Evolutionary conservation across 1,140 invertebrate genomes (phyloP).

Genomic region (Araneus ventricosus): DNA sequence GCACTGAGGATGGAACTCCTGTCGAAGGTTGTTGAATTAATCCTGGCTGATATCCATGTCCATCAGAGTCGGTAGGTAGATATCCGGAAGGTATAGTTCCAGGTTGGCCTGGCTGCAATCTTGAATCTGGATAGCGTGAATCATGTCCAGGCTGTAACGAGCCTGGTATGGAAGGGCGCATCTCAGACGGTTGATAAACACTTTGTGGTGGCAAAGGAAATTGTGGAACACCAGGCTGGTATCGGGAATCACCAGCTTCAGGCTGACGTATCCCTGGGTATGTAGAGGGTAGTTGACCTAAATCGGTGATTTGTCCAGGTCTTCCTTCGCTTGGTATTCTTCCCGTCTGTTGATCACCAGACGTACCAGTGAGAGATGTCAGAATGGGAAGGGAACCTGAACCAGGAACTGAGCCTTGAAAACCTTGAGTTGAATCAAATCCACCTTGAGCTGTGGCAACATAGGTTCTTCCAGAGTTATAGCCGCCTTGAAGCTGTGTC

Average conservation of each 20-base stretch:
- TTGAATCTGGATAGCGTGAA: neutral
- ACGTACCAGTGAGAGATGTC: neutral
- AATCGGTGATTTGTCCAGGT: neutral
- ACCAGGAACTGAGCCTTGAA: constrained; percentile 28
- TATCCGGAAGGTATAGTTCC: neutral
- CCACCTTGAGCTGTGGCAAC: constrained; percentile 61
- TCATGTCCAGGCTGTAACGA: neutral
- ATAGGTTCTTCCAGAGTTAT: constrained; percentile 66
- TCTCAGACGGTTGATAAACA: neutral
- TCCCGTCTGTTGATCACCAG: neutral
- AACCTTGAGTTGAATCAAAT: constrained; percentile 49
- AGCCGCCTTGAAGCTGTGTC: constrained; percentile 67
- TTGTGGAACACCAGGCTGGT: neutral
- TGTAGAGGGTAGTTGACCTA: neutral
- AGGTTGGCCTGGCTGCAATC: neutral
- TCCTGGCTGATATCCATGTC: constrained; percentile 2
- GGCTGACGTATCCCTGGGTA: neutral
- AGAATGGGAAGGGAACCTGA: constrained; percentile 1
- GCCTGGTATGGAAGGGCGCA: neutral
- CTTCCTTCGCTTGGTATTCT: neutral
- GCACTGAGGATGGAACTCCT: neutral
- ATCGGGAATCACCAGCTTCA: neutral
- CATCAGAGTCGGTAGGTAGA: neutral
- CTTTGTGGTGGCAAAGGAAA: neutral
- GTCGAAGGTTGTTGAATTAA: neutral